A percentile compares a stretch with the other conserved stretches of the same genome.
These are phyloP conservation scores for Polyodon spathula DNA, from an alignment of 2,113 vertebrate genomes.

Conservation along the genomic window DNA sequence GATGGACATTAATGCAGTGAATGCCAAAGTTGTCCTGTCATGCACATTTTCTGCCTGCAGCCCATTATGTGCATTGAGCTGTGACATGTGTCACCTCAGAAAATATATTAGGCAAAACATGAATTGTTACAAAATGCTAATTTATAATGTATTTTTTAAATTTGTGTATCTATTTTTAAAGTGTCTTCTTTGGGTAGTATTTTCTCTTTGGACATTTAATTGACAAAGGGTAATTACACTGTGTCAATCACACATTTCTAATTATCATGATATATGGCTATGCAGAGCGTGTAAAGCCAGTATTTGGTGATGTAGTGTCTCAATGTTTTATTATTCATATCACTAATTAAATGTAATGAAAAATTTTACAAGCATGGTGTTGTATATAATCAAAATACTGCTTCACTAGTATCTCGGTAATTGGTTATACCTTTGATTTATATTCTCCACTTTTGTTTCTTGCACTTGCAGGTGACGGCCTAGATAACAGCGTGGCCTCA, in stretches of 20 bases:
- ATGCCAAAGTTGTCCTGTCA: constrained; percentile 1
- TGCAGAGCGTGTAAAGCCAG: constrained; percentile 57
- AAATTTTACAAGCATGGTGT: constrained; percentile 36
- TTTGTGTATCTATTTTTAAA: too few relatives aligned
- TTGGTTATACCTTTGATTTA: constrained; percentile 21
- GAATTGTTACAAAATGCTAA: too few relatives aligned
- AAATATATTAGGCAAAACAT: too few relatives aligned
- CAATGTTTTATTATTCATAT: constrained; percentile 52
- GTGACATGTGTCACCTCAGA: constrained; percentile 7
- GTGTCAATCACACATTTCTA: constrained; percentile 57
- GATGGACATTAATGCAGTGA: constrained; percentile 55
- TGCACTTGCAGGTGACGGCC: constrained; percentile 68
- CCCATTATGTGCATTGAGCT: not conserved
- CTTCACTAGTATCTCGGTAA: constrained; percentile 19
- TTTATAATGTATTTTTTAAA: too few relatives aligned
- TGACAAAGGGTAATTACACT: constrained; percentile 62
- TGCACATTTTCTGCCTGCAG: constrained; percentile 5
- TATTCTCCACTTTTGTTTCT: constrained; percentile 23
- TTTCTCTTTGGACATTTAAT: constrained; percentile 53
- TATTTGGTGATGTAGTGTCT: constrained; percentile 56
- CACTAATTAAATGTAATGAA: constrained; percentile 44
- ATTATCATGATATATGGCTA: constrained; percentile 65
- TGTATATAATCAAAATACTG: constrained; percentile 26
- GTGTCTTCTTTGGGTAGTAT: constrained; percentile 11
- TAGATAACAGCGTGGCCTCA: constrained; percentile 89